These are phyloP conservation scores for Pyrrhosoma nymphula DNA, from an alignment of 2,888 invertebrate species.

Conservation along the genomic window DNA sequence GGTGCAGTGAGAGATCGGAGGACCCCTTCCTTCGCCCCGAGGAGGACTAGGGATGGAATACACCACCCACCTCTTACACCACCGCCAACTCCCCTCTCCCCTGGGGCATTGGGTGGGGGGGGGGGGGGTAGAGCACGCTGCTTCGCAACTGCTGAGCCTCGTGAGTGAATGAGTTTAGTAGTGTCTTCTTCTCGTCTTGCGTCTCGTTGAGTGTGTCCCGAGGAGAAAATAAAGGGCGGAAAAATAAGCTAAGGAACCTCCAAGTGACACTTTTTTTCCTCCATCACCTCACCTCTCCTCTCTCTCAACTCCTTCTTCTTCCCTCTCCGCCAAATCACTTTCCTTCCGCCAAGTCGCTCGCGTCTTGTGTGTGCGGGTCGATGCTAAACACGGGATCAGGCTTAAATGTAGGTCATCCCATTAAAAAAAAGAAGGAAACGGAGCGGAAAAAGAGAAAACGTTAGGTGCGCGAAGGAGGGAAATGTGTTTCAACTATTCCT, in stretches of 20 bases:
- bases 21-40: not conserved
- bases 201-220: not conserved
- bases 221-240: too few species aligned
- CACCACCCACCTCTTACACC: not conserved
- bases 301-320: not conserved
- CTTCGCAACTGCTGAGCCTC: not conserved
- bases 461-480: not conserved
- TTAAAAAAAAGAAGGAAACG: not conserved
- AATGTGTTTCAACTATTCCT: not conserved
- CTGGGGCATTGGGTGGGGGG: too few species aligned
- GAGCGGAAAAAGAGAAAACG: not conserved
- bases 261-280: not conserved
- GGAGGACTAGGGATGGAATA: not conserved
- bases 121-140: not conserved
- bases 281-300: not conserved
- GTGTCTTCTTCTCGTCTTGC: not conserved
- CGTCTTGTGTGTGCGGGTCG: not conserved
- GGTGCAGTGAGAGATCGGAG: not conserved
- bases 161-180: not conserved
- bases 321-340: not conserved
- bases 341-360: not conserved
- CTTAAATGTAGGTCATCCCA: conserved; percentile 32
- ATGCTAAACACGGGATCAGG: not conserved
- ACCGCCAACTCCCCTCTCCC: not conserved
- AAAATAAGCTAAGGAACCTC: not conserved